phyloP scores from a whole-genome alignment of 1,140 invertebrate species.

The Leptopilina boulardi region DNA sequence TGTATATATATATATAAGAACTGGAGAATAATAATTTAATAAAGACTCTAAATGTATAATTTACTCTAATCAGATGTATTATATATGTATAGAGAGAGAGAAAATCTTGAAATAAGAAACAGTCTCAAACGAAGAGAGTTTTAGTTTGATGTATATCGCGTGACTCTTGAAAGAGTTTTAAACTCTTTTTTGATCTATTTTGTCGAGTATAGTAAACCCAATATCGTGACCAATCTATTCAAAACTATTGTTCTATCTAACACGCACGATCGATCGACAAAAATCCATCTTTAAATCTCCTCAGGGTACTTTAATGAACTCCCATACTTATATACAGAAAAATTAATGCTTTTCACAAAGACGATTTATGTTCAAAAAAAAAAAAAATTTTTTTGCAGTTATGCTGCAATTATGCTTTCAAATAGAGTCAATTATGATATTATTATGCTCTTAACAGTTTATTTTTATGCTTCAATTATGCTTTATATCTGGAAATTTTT shows the following conservation, averaged over 20 bases:
- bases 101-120: not conserved
- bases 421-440: too few relatives aligned
- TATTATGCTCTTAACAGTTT: too few relatives aligned
- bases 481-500: too few relatives aligned
- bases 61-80: not conserved
- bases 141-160: conserved; percentile 6
- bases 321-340: too few relatives aligned
- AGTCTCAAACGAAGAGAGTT: not conserved
- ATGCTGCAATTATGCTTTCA: too few relatives aligned
- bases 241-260: conserved; percentile 33
- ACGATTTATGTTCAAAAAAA: too few relatives aligned
- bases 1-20: too few relatives aligned
- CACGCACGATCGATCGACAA: conserved; percentile 36
- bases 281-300: conserved; percentile 39
- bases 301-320: not conserved
- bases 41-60: not conserved
- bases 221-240: conserved; percentile 32
- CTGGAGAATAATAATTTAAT: too few relatives aligned
- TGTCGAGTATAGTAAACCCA: conserved; percentile 39
- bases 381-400: too few relatives aligned
- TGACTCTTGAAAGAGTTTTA: not conserved
- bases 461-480: too few relatives aligned
- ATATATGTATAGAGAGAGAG: too few relatives aligned
- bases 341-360: not conserved
- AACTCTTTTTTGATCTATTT: conserved; percentile 35